Conservation (phyloP, 1,140 invertebrate species). For the Ganaspis sp. region DNA sequence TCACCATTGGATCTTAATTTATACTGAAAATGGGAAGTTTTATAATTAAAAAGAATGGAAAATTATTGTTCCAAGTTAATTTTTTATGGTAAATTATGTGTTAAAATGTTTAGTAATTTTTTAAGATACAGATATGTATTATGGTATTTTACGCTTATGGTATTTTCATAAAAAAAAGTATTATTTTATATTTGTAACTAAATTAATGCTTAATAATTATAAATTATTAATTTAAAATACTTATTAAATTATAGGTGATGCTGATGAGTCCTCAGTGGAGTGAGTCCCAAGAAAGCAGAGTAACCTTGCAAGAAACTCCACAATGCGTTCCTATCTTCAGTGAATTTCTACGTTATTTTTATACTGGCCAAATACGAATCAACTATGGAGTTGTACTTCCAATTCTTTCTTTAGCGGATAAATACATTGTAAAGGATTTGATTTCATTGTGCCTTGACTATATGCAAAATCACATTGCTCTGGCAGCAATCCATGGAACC, state of each 20-base stretch:
- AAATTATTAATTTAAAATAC: not conserved
- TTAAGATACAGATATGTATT: no score
- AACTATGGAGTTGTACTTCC: slow-evolving; percentile 89
- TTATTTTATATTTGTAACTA: no score
- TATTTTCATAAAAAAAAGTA: no score
- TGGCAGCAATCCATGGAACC: slow-evolving; percentile 86
- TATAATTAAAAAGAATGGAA: no score
- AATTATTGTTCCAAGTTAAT: no score
- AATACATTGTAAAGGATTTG: slow-evolving; percentile 95
- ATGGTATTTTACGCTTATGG: no score
- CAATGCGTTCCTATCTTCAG: slow-evolving; percentile 91
- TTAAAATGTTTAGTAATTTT: no score
- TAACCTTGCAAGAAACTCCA: slow-evolving; percentile 90
- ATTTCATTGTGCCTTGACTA: slow-evolving; percentile 89
- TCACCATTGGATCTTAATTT: no score
- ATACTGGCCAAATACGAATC: slow-evolving; percentile 92
- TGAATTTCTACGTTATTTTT: slow-evolving; percentile 93
- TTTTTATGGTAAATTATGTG: no score
- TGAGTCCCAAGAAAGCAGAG: slow-evolving; percentile 89
- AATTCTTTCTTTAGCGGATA: slow-evolving; percentile 91
- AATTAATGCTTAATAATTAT: no score
- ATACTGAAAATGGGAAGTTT: no score
- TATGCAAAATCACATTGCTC: slow-evolving; percentile 91
- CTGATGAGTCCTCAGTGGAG: slow-evolving; percentile 95
- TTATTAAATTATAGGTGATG: slow-evolving; percentile 84